phyloP scores from a whole-genome alignment of 2,888 invertebrate genomes.

The Bombyx huttoni region DNA sequence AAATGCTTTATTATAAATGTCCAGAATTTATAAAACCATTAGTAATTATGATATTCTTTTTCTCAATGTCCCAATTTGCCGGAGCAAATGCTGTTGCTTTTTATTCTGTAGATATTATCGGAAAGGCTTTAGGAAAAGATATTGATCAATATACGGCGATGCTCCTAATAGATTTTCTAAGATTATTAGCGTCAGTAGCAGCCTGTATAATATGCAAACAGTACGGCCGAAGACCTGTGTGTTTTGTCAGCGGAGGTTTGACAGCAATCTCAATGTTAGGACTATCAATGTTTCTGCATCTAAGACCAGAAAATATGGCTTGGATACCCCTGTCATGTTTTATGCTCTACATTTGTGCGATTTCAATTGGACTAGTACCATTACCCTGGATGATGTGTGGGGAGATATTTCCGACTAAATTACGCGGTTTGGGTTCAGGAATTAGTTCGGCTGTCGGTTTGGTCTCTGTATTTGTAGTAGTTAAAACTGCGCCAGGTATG shows the following conservation, averaged over 20 bases:
- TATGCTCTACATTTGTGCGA: constrained; percentile 72
- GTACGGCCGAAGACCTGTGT: constrained; percentile 76
- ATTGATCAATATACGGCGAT: constrained; percentile 78
- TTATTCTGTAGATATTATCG: constrained; percentile 78
- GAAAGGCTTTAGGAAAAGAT: constrained; percentile 68
- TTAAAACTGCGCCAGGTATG: constrained; percentile 77
- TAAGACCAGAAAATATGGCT: constrained; percentile 43
- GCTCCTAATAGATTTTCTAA: constrained; percentile 74
- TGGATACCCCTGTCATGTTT: constrained; percentile 68
- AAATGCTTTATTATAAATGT: constrained; percentile 38
- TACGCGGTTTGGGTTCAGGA: constrained; percentile 77
- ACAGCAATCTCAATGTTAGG: constrained; percentile 74
- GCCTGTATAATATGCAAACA: constrained; percentile 75
- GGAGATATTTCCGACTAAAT: constrained; percentile 77
- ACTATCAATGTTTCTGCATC: constrained; percentile 60
- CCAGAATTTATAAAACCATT: constrained; percentile 73
- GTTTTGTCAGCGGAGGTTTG: constrained; percentile 75
- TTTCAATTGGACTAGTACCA: constrained; percentile 75
- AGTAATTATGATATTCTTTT: constrained; percentile 75
- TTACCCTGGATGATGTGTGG: constrained; percentile 84
- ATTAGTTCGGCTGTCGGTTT: constrained; percentile 77
- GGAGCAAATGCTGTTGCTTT: constrained; percentile 81
- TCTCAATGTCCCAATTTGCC: constrained; percentile 78
- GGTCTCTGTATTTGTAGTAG: constrained; percentile 75
- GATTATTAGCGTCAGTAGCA: constrained; percentile 74